phyloP scores from a whole-genome alignment of 2,888 invertebrate genomes.

The Eristalis pertinax region DNA sequence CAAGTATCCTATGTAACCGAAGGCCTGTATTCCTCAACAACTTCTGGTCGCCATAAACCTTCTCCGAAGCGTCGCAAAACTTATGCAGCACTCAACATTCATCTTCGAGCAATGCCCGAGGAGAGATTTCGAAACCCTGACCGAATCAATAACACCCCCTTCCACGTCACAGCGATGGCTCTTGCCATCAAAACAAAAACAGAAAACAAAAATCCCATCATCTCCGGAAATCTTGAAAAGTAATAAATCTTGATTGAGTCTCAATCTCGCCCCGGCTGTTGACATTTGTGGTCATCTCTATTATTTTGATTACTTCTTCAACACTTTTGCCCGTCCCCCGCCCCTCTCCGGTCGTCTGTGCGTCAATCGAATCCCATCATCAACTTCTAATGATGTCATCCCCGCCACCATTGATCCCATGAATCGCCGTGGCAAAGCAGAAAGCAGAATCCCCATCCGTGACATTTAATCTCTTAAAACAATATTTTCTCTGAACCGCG shows the following conservation, averaged over 20 bases:
- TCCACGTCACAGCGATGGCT: neutral
- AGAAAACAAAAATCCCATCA: neutral
- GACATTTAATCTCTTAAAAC: slow-evolving; percentile 40
- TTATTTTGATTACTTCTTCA: neutral
- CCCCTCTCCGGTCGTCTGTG: neutral
- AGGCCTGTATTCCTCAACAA: too few species aligned
- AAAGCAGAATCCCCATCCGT: slow-evolving; percentile 16
- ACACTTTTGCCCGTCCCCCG: neutral
- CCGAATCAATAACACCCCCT: neutral
- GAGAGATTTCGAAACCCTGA: neutral
- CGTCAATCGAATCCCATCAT: slow-evolving; percentile 12
- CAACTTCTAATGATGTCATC: slow-evolving; percentile 30
- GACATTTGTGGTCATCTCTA: neutral
- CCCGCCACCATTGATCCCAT: neutral
- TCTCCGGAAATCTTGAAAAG: neutral
- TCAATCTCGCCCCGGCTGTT: neutral
- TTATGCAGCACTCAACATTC: too few species aligned
- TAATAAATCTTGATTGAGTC: neutral
- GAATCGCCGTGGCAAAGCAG: neutral
- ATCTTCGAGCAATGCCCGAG: neutral
- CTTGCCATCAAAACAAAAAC: neutral
- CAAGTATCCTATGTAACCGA: too few species aligned
- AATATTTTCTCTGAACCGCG: slow-evolving; percentile 38
- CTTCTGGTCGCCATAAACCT: too few species aligned
- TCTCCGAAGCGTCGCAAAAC: too few species aligned